Percentiles rank a stretch among this genome's conserved stretches.
Evolutionary conservation across 1,140 invertebrate species (phyloP).

Genomic region (Phortica variegata): DNA sequence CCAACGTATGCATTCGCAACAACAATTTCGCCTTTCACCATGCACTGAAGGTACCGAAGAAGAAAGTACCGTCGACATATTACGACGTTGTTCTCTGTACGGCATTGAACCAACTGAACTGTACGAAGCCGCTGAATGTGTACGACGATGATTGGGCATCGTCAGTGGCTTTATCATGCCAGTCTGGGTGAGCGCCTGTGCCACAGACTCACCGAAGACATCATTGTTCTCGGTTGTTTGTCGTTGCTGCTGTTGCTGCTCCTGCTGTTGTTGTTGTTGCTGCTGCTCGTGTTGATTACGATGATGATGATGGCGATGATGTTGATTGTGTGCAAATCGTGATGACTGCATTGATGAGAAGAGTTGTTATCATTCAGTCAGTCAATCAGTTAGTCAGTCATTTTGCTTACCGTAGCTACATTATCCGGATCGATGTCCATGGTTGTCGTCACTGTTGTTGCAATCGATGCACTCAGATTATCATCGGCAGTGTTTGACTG

Average conservation of each 20-base stretch:
- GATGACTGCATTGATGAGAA: conserved; percentile 34
- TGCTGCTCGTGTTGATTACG: conserved; percentile 1
- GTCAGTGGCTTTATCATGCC: no score
- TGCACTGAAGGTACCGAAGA: conserved; percentile 20
- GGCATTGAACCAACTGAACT: conserved; percentile 39
- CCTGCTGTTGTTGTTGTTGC: conserved; percentile 5
- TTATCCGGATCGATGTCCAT: conserved; percentile 26
- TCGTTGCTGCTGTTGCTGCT: conserved; percentile 18
- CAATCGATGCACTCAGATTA: conserved; percentile 10
- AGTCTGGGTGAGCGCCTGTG: no score
- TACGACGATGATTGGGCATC: conserved; percentile 32
- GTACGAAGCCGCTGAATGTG: conserved; percentile 38
- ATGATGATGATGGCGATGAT: conserved; percentile 39
- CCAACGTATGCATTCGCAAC: conserved; percentile 30
- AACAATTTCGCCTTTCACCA: conserved; percentile 34
- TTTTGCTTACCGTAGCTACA: conserved; percentile 38
- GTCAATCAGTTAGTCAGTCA: background rate
- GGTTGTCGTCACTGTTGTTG: conserved; percentile 11
- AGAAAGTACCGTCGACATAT: conserved; percentile 15
- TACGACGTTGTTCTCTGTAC: conserved; percentile 1
- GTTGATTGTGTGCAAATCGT: conserved; percentile 33
- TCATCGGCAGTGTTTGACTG: conserved; percentile 3
- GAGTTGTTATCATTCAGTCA: conserved; percentile 13
- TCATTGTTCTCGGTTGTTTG: background rate
- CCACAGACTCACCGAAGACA: background rate